Conservation (phyloP, 2,888 invertebrate species). For the Aphodius sticticus region DNA sequence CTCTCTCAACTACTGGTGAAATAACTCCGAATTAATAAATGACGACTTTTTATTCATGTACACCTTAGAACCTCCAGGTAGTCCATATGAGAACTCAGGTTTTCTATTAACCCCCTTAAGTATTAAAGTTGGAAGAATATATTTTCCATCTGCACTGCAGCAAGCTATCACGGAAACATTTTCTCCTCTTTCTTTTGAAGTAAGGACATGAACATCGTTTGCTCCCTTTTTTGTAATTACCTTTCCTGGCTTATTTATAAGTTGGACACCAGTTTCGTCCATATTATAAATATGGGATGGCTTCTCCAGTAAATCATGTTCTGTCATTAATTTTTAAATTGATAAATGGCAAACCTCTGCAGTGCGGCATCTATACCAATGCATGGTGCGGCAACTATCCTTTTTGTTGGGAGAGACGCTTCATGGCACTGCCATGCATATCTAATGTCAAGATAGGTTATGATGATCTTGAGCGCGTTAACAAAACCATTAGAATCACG, state of each 20-base stretch:
- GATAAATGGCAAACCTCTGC: too few relatives aligned
- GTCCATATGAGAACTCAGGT: conserved; percentile 42
- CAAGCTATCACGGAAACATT: conserved; percentile 51
- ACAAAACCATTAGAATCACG: too few relatives aligned
- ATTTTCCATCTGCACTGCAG: conserved; percentile 51
- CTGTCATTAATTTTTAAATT: conserved; percentile 10
- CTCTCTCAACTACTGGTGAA: conserved; percentile 24
- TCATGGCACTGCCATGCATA: too few relatives aligned
- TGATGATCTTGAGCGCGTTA: too few relatives aligned
- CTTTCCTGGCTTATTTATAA: conserved; percentile 54
- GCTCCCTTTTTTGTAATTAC: conserved; percentile 45
- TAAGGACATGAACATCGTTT: conserved; percentile 44
- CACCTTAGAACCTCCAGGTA: conserved; percentile 40
- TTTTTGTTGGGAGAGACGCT: too few relatives aligned
- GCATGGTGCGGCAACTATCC: too few relatives aligned
- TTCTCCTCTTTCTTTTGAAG: conserved; percentile 50
- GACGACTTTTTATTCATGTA: too few relatives aligned
- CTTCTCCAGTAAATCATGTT: conserved; percentile 20
- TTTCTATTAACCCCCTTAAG: conserved; percentile 46
- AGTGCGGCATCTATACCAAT: too few relatives aligned
- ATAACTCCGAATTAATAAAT: conserved; percentile 18
- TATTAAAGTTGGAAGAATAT: conserved; percentile 47
- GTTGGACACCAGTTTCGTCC: conserved; percentile 46
- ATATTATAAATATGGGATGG: conserved; percentile 30
- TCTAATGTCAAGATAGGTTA: too few relatives aligned